Percentiles rank a stretch among this genome's conserved stretches.
phyloP scores from a whole-genome alignment of 1,140 invertebrate genomes.

The Pseudomyrmex gracilis region DNA sequence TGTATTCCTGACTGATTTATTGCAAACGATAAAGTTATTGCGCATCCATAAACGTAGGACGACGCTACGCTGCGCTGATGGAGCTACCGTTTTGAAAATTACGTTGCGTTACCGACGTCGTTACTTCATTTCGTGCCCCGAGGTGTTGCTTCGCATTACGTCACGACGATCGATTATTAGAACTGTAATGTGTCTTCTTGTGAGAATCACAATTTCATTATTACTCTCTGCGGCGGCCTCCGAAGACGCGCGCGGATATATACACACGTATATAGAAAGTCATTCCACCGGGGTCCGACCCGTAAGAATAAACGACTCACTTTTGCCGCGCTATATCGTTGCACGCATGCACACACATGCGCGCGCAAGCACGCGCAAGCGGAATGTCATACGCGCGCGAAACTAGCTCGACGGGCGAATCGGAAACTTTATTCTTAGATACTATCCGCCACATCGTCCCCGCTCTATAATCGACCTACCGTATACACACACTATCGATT shows the following conservation, averaged over 20 bases:
- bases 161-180: slow-evolving; percentile 51
- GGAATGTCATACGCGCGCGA: slow-evolving; percentile 61
- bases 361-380: not conserved
- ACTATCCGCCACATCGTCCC: slow-evolving; percentile 45
- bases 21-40: slow-evolving; percentile 25
- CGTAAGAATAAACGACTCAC: slow-evolving; percentile 50
- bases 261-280: slow-evolving; percentile 55
- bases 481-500: slow-evolving; percentile 30
- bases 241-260: slow-evolving; percentile 11
- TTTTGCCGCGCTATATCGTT: slow-evolving; percentile 16
- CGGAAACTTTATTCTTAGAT: slow-evolving; percentile 65
- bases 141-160: slow-evolving; percentile 28
- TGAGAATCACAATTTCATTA: slow-evolving; percentile 54
- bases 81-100: slow-evolving; percentile 52
- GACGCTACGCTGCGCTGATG: slow-evolving; percentile 16
- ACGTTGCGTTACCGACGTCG: slow-evolving; percentile 35
- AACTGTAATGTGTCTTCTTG: slow-evolving; percentile 36
- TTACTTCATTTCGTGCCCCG: slow-evolving; percentile 24
- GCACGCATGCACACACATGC: not conserved
- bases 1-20: slow-evolving; percentile 11
- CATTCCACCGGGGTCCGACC: slow-evolving; percentile 42
- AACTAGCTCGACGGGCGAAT: slow-evolving; percentile 61
- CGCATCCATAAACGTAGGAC: not conserved
- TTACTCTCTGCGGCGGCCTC: not conserved
- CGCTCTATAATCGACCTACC: slow-evolving; percentile 40